A percentile compares a stretch with the other conserved stretches of the same genome.
Conservation (phyloP, 2,797 vertebrate species). For the Poliocrania exsul region DNA sequence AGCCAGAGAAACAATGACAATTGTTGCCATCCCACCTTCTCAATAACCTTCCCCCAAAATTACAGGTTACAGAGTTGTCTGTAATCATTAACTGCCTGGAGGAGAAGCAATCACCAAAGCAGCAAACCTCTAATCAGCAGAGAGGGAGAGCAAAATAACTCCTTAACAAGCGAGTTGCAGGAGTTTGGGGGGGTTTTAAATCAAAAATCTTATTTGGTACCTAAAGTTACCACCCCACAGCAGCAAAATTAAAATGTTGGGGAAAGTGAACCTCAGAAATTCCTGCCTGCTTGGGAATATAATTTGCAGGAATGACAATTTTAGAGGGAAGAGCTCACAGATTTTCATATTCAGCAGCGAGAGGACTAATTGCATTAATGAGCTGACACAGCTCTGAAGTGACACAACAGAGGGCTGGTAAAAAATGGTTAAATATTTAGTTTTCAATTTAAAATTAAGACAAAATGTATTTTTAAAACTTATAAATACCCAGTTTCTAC, state of each 20-base stretch:
- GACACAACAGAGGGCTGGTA: background rate
- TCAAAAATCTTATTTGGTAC: background rate
- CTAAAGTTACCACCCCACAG: background rate
- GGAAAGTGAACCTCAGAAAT: background rate
- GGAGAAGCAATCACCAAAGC: slow-evolving; percentile 6
- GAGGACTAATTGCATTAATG: background rate
- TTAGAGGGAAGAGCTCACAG: background rate
- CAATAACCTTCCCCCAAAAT: slow-evolving; percentile 47
- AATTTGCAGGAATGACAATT: background rate
- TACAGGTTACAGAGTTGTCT: slow-evolving; percentile 28
- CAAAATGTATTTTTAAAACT: background rate
- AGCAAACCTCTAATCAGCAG: slow-evolving; percentile 47
- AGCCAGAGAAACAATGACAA: background rate
- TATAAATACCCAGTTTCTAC: background rate
- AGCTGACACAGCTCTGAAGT: background rate
- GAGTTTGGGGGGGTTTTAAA: background rate
- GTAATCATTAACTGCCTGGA: slow-evolving; percentile 54
- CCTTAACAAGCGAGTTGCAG: background rate
- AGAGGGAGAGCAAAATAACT: slow-evolving; percentile 20
- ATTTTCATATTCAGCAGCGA: background rate
- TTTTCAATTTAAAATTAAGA: background rate
- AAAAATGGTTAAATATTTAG: background rate
- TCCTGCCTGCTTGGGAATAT: background rate
- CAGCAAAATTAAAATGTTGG: background rate
- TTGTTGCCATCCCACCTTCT: slow-evolving; percentile 33